Evolutionary conservation across 2,888 invertebrate genomes (phyloP), one percentile per base, ranked within the genome.

Genomic region (Volucella zonaria): DNA sequence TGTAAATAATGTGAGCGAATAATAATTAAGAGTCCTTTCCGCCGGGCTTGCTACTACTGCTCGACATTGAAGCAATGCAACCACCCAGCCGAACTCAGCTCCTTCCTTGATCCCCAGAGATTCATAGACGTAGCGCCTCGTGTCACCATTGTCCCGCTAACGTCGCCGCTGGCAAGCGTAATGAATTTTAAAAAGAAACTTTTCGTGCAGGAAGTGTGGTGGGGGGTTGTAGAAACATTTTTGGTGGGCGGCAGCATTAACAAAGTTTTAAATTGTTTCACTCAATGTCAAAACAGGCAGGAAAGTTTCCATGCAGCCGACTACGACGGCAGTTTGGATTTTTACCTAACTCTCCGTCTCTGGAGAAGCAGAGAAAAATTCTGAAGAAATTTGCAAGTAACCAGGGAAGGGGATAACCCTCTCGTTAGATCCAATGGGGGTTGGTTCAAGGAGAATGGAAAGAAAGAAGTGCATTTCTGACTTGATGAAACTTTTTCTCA

Each of bases 231-330:
- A 18, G 14, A 79, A 54, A 31, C 66, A 43, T 59, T 68, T 49
- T 56, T 43, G 8, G 42, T 49, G 54, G 71, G 76, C 31, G 59
- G 70, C 42, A 59, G 38, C 77, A 77, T 77, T 82, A 82, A 77
- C 64, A 82, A 82, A 82, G 77, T 82, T 78, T 82, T 14, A 78
- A 78, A 78, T 78, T 82, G 77, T 73, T 82, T 78, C 78, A 82
- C 77, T 68, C 78, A 82, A 67, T 77, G 78, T 82, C 77, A 82
- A 68, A 67, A 45, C n/a, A 51, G 49, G 77, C 45, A 54, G 51
- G 62, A 49, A 73, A 77, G 52, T 66, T 59, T 71, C 18, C 15
- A 43, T 43, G 51, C 75, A 67, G 67, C 43, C 58, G 42, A 49
- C 56, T 78, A 11, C 15, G 51, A 42, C 43, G 58, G 66, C 58